Conservation (phyloP, 2,113 vertebrate species). For the Hypomesus transpacificus region DNA sequence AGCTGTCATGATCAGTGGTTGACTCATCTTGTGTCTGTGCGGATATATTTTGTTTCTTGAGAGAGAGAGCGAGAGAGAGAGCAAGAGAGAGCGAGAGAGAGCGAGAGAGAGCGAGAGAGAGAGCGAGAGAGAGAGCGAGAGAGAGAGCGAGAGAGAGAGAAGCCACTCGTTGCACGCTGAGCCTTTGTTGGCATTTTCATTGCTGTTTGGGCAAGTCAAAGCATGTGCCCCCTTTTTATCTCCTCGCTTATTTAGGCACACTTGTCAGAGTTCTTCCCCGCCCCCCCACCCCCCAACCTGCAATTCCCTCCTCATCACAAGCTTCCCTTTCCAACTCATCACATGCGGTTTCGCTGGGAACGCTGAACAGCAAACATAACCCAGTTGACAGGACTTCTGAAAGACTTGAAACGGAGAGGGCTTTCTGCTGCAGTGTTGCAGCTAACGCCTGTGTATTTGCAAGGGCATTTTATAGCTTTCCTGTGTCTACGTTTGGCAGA, state of each 20-base stretch:
- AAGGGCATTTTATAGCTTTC: background rate
- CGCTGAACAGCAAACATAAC: constrained; percentile 27
- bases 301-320: constrained; percentile 30
- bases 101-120: background rate
- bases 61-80: background rate
- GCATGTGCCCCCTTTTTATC: constrained; percentile 29
- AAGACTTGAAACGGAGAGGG: constrained; percentile 26
- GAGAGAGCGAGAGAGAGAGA: constrained; percentile 2
- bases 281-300: constrained; percentile 21
- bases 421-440: constrained; percentile 19
- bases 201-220: constrained; percentile 33
- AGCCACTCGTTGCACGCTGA: constrained; percentile 7
- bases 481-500: constrained; percentile 1
- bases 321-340: constrained; percentile 24
- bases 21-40: background rate
- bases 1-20: constrained; percentile 8
- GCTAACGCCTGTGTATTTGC: constrained; percentile 9
- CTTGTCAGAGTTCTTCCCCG: constrained; percentile 16
- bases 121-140: background rate
- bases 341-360: constrained; percentile 22
- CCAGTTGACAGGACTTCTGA: constrained; percentile 30
- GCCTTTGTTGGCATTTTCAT: constrained; percentile 27
- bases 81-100: too few relatives aligned
- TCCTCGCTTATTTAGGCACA: constrained; percentile 22
- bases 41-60: constrained; percentile 9